These are phyloP conservation scores for Myotis pilosus DNA, from an alignment of 2,797 vertebrate genomes.

Conservation along the genomic window DNA sequence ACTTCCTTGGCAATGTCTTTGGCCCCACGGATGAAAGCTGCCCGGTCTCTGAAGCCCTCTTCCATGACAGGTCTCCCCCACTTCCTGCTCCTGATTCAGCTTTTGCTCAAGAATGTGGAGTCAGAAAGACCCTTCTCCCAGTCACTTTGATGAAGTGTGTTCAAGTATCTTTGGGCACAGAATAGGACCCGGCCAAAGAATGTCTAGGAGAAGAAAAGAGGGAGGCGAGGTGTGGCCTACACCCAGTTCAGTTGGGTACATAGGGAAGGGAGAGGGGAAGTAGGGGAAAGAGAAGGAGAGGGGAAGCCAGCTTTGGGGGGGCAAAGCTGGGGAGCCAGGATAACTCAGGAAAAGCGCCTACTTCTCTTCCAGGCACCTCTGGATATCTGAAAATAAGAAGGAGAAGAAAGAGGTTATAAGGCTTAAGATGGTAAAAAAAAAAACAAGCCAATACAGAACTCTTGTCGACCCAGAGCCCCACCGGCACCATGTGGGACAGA, in stretches of 20 bases:
- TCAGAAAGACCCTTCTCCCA: neutral
- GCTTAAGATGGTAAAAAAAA: neutral
- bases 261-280: neutral
- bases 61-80: slow-evolving; percentile 86
- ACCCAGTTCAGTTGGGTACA: neutral
- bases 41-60: slow-evolving; percentile 92
- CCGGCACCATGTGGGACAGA: neutral
- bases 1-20: slow-evolving; percentile 98
- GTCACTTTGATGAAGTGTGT: neutral
- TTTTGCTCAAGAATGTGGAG: neutral
- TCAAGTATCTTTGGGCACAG: neutral
- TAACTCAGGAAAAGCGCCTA: slow-evolving; percentile 11
- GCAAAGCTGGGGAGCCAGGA: slow-evolving; percentile 9
- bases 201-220: neutral
- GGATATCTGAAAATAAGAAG: slow-evolving; percentile 56
- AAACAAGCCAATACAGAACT: neutral
- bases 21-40: slow-evolving; percentile 95
- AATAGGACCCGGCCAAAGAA: neutral
- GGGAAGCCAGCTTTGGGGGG: neutral
- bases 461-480: neutral
- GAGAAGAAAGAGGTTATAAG: neutral
- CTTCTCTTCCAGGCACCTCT: slow-evolving; percentile 35
- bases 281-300: neutral
- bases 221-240: neutral
- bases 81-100: neutral